phyloP scores from a whole-genome alignment of 2,888 invertebrate species.

The Clitarchus hookeri region DNA sequence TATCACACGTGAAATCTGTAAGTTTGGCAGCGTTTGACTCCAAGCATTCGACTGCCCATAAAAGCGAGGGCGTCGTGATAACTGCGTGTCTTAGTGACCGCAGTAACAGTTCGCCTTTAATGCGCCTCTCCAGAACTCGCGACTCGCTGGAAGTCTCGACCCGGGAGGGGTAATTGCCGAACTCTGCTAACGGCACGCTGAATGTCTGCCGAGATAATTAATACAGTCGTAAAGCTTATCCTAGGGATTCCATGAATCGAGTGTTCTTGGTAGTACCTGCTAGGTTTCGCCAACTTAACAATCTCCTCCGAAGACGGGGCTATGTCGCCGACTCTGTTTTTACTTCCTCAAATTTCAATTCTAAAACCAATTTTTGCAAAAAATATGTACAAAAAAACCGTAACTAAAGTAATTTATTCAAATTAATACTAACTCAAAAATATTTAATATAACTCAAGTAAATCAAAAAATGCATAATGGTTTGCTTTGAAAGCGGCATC shows the following conservation, averaged over 20 bases:
- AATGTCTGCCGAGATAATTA: slow-evolving; percentile 10
- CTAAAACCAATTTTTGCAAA: too few species aligned
- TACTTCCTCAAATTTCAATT: too few species aligned
- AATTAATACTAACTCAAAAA: too few species aligned
- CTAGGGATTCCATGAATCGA: neutral
- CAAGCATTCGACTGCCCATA: too few species aligned
- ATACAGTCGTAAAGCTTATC: neutral
- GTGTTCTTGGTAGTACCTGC: neutral
- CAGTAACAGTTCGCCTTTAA: neutral
- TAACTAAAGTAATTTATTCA: too few species aligned
- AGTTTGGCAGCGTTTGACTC: too few species aligned
- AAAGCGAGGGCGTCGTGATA: too few species aligned
- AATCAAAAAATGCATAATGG: too few species aligned
- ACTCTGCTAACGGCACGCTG: slow-evolving; percentile 10
- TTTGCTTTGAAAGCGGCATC: too few species aligned
- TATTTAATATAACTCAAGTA: too few species aligned
- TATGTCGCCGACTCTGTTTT: neutral
- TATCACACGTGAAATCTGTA: too few species aligned
- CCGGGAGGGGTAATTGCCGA: slow-evolving; percentile 1
- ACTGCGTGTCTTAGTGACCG: neutral
- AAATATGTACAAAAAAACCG: too few species aligned
- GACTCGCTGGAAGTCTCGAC: neutral
- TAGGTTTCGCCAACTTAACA: neutral
- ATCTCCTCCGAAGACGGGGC: neutral
- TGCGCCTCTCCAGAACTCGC: neutral